Evolutionary conservation across 2,113 vertebrate genomes (phyloP), one percentile per base, ranked within the genome.

Genomic region (Dipodomys spectabilis): DNA sequence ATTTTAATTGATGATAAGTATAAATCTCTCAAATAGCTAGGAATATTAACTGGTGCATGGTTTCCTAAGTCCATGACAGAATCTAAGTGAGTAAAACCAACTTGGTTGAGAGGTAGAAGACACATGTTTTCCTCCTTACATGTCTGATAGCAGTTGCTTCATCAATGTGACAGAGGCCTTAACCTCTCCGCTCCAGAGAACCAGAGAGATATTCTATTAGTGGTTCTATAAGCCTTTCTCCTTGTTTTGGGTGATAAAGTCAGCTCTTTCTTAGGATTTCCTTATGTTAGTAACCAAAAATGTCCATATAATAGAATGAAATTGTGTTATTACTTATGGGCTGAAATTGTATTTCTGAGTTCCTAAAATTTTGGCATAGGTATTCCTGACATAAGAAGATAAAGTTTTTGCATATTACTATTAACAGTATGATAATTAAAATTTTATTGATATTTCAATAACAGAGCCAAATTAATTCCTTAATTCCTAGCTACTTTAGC

Each of bases 1-100:
- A 80, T 74, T 77, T 88, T 92, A 96, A 85, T 92, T 95, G 25
- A 72, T 86, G 39, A 82, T 82, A 87, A 90, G 35, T 65, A 60
- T 68, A 23, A 91, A 28, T 64, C 35, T 67, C 5, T 79, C 62
- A 91, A 86, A 81, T 65, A 18, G 18, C 5, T 23, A 27, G 20
- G 60, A 60, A 44, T 81, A 65, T 28, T 72, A 72, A 45, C 12
- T 75, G 77, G 86, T 92, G 20, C 72, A 28, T 78, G 19, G 6
- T 27, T 82, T 88, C 73, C 44, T 92, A 80, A 53, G 68, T 79
- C 92, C 91, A 71, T 72, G 86, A 25, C 28, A 35, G 25, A 72
- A 62, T 84, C 71, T 18, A 78, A 68, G 49, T 73, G 67, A 94
- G 72, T 77, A 49, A 53, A 20, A 35, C 28, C n/a, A 88, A 27